phyloP scores from a whole-genome alignment of 2,797 vertebrate species.

The Pipistrellus pygmaeus region DNA sequence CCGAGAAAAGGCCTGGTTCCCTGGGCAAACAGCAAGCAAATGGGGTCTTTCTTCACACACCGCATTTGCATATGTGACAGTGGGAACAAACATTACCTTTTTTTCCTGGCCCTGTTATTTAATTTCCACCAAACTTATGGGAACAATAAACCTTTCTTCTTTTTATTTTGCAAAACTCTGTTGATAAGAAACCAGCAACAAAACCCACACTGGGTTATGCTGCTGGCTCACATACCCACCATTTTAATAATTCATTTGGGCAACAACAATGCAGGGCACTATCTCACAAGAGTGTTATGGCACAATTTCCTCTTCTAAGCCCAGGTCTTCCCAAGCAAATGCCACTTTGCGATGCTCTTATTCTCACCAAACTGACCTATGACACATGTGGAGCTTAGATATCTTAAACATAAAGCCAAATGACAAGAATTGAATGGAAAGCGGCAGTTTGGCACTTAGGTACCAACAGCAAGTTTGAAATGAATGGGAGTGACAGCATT shows the following conservation, averaged over 20 bases:
- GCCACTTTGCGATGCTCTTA: neutral
- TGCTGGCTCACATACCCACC: neutral
- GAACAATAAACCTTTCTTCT: constrained; percentile 17
- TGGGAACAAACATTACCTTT: neutral
- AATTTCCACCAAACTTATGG: neutral
- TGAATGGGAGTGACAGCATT: neutral
- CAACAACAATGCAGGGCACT: neutral
- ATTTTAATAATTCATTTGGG: constrained; percentile 26
- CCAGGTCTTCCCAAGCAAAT: neutral
- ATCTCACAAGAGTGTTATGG: neutral
- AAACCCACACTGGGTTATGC: neutral
- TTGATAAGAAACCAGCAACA: neutral
- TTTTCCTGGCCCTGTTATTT: constrained; percentile 49
- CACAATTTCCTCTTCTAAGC: neutral
- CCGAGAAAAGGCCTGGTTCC: neutral
- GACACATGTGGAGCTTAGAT: neutral
- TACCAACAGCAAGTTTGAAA: neutral
- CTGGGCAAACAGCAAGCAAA: neutral
- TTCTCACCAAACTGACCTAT: neutral
- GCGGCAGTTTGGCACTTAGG: neutral
- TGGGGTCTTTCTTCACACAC: neutral
- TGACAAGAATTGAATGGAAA: neutral
- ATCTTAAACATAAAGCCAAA: neutral
- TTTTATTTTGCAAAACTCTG: constrained; percentile 1
- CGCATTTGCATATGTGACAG: neutral